Percentiles rank a stretch among this genome's conserved stretches.
phyloP scores from a whole-genome alignment of 2,113 vertebrate genomes.

The Boulengeromyrus knoepffleri region DNA sequence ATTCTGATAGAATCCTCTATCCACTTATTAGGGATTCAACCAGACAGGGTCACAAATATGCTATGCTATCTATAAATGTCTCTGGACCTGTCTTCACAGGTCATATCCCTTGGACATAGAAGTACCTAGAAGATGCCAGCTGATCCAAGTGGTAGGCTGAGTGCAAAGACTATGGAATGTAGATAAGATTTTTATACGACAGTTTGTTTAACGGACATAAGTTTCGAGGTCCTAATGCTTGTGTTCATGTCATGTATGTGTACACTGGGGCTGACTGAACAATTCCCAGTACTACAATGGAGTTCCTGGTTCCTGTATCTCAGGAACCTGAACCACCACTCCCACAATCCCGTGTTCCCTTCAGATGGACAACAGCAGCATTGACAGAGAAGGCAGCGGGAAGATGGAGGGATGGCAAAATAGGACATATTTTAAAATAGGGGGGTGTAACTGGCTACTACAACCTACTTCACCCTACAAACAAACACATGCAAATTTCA shows the following conservation, averaged over 20 bases:
- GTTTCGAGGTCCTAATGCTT: background rate
- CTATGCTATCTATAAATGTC: background rate
- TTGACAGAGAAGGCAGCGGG: background rate
- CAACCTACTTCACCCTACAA: slow-evolving; percentile 7
- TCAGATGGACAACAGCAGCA: background rate
- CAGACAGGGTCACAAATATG: background rate
- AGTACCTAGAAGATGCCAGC: background rate
- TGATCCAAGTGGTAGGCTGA: background rate
- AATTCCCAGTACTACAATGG: background rate
- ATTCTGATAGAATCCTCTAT: background rate
- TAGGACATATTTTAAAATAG: background rate
- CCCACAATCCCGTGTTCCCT: background rate
- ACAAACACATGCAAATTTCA: slow-evolving; percentile 24
- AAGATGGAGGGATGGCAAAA: background rate
- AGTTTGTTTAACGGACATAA: background rate
- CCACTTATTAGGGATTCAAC: background rate
- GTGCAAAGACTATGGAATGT: background rate
- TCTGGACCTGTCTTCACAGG: background rate
- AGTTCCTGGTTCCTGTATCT: background rate
- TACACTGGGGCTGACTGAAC: background rate
- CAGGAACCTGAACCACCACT: background rate
- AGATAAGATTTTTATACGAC: background rate
- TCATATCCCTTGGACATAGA: background rate
- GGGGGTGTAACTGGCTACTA: slow-evolving; percentile 6
- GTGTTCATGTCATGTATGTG: background rate